phyloP scores from a whole-genome alignment of 2,888 invertebrate species.

The Drosophila rellima region DNA sequence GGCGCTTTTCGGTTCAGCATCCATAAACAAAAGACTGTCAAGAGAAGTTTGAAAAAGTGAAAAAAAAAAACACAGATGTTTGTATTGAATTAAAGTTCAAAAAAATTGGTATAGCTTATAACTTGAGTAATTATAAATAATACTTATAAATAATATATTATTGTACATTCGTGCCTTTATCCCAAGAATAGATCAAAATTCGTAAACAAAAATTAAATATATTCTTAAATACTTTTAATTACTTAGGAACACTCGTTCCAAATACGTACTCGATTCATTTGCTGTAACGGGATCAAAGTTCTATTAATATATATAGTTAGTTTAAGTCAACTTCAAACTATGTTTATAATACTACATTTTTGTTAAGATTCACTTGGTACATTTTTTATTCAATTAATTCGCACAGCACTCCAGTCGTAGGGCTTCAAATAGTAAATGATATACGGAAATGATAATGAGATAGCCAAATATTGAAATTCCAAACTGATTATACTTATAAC shows the following conservation, averaged over 20 bases:
- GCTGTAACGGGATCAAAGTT: conserved; percentile 69
- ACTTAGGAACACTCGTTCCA: conserved; percentile 42
- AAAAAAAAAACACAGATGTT: conserved; percentile 10
- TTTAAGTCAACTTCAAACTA: conserved; percentile 45
- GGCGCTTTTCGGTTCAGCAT: conserved; percentile 37
- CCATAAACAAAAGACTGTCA: conserved; percentile 47
- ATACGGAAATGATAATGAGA: not conserved
- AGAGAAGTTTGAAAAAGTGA: conserved; percentile 18
- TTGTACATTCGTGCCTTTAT: conserved; percentile 65
- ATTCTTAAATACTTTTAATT: conserved; percentile 10
- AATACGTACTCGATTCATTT: conserved; percentile 43
- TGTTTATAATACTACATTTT: conserved; percentile 39
- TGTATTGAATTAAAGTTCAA: conserved; percentile 33
- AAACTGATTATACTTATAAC: conserved; percentile 37
- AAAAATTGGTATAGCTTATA: conserved; percentile 10
- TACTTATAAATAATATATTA: conserved; percentile 28
- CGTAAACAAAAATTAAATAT: conserved; percentile 7
- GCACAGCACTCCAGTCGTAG: conserved; percentile 46
- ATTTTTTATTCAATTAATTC: conserved; percentile 11
- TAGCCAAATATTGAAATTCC: conserved; percentile 41
- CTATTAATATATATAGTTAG: conserved; percentile 28
- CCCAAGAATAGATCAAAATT: conserved; percentile 42
- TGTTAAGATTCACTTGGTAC: conserved; percentile 29
- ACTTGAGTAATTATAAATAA: conserved; percentile 12
- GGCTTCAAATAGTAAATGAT: conserved; percentile 22